Base-by-base conservation (phyloP, 2,797 vertebrate genomes). In the Takifugu ocellatus region DNA sequence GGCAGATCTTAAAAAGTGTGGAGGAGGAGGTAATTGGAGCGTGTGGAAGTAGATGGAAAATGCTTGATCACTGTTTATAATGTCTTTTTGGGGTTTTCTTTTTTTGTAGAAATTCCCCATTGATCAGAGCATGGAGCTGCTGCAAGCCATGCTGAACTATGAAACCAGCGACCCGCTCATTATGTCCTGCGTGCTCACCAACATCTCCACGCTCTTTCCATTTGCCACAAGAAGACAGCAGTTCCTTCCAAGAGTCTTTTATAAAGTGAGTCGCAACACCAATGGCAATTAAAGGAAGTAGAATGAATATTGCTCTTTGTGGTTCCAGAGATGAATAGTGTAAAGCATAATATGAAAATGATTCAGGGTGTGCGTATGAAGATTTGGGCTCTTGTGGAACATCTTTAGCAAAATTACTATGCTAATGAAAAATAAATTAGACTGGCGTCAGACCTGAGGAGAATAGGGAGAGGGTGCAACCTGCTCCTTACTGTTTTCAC, bases 101-200 rank as follows among this genome's bases (percentile, higher is more conserved):
- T 46, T 26, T 52, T 10, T 81, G 25, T 47, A 99, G 97, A 91
- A 92, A 65, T 79, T 96, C 65, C 95, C 94, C 2, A 82, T 96
- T 26, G 92, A 92, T 59, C 92, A 93, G 68, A 94, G 96, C 69
- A 90, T 95, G 81, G 93, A 95, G 81, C 88, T 99, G 25, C 88
- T 99, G 63, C 93, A 95, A 78, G 89, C 89, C 9, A 90, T 96
- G 50, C 85, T 98, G 71, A 93, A 81, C 87, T 98, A 94, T 63
- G 89, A 96, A 55, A 96, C 93, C 61, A 92, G 92, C 79, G 96
- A 99, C 77, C 96, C 97, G 1, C 94, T 97, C 72, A 93, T 99
- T 82, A 69, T 97, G 60, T 98, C 96, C 66, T 97, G 95, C 56
- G 88, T 97, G 74, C 95, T 99, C 71, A 96, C 94, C 73, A 95